phyloP scores from a whole-genome alignment of 2,888 invertebrate species.

The Sepioteuthis lessoniana region DNA sequence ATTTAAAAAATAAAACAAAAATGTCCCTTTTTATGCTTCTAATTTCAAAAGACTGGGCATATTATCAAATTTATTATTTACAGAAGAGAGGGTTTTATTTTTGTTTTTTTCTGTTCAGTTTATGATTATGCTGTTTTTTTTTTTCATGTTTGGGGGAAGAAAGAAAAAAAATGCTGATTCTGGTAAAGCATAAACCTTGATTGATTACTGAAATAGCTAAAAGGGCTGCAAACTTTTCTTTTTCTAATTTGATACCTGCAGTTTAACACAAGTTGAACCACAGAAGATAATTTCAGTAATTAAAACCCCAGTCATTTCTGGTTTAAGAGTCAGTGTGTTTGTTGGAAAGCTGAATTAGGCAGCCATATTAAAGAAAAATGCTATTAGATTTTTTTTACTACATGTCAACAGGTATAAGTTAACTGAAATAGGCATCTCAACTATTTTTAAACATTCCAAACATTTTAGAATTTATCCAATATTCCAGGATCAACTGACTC shows the following conservation, averaged over 20 bases:
- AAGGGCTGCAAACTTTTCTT: neutral
- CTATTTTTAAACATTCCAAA: neutral
- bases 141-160: neutral
- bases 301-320: neutral
- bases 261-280: neutral
- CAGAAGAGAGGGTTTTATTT: neutral
- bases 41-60: neutral
- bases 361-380: neutral
- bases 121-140: neutral
- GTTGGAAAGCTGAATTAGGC: neutral
- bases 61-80: neutral
- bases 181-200: neutral
- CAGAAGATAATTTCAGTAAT: neutral
- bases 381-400: neutral
- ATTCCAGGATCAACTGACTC: neutral
- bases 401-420: too few relatives aligned
- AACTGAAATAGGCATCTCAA: neutral
- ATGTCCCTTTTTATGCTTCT: neutral
- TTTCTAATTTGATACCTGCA: neutral
- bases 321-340: neutral
- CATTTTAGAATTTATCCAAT: neutral
- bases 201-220: neutral
- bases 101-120: neutral
- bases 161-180: neutral
- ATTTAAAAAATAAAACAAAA: neutral